These are phyloP conservation scores for Cygnus buccinator DNA, from an alignment of 2,113 vertebrate species.

Conservation along the genomic window DNA sequence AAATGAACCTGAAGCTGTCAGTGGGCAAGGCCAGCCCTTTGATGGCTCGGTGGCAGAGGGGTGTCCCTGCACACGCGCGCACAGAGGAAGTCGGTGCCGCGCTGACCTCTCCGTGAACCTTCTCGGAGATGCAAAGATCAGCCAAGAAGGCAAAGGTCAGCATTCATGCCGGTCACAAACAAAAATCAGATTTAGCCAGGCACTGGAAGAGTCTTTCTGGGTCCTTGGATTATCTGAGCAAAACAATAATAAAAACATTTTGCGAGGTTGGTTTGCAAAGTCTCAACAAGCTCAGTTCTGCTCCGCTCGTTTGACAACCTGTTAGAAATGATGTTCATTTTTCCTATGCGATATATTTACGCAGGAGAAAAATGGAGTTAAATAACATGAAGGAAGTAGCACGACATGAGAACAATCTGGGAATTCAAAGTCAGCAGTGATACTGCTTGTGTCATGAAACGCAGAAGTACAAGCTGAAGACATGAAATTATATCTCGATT, in stretches of 20 bases:
- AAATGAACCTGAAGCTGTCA: not conserved
- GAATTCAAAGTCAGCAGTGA: not conserved
- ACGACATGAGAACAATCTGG: not conserved
- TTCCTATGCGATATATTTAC: not conserved
- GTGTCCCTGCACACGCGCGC: slow-evolving; percentile 69
- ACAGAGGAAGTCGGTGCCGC: slow-evolving; percentile 75
- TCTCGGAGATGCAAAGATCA: slow-evolving; percentile 86
- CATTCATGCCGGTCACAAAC: slow-evolving; percentile 89
- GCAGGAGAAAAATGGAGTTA: not conserved
- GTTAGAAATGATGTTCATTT: not conserved
- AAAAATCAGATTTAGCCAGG: slow-evolving; percentile 86
- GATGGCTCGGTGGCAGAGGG: slow-evolving; percentile 72
- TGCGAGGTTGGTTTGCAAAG: not conserved
- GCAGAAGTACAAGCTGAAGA: not conserved
- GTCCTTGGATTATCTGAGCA: slow-evolving; percentile 16
- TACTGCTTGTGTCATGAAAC: not conserved
- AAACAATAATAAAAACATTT: slow-evolving; percentile 45
- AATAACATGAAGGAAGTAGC: not conserved
- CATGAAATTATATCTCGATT: not conserved
- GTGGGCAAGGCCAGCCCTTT: slow-evolving; percentile 48
- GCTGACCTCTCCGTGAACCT: slow-evolving; percentile 94
- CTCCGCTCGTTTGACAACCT: not conserved
- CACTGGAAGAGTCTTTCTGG: slow-evolving; percentile 74
- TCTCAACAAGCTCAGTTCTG: not conserved
- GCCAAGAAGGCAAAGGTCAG: slow-evolving; percentile 88